Percentiles rank a stretch among this genome's conserved stretches.
These are phyloP conservation scores for Minunthozetes semirufus DNA, from an alignment of 2,888 invertebrate genomes.

Conservation along the genomic window DNA sequence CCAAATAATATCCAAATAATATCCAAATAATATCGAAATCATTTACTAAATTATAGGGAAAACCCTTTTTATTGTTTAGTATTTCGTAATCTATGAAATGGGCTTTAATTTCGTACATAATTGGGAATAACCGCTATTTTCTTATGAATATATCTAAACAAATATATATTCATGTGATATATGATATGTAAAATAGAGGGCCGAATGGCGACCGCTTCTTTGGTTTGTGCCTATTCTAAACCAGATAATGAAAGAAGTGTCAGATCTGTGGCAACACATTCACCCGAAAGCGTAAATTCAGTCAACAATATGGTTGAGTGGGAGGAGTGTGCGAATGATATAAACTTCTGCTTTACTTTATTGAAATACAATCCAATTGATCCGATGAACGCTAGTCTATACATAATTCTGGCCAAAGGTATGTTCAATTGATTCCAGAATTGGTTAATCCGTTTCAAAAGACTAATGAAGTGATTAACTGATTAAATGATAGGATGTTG, in stretches of 20 bases:
- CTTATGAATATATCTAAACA: too few species aligned
- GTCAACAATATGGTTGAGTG: not conserved
- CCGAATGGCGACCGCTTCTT: not conserved
- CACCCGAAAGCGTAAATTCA: not conserved
- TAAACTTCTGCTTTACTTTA: not conserved
- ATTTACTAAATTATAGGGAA: too few species aligned
- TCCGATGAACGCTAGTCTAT: conserved; percentile 20
- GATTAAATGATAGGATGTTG: conserved; percentile 33
- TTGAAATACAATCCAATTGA: conserved; percentile 13
- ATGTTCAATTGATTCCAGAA: not conserved
- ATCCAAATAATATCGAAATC: too few species aligned
- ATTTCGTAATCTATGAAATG: too few species aligned
- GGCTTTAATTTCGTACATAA: too few species aligned
- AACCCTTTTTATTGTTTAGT: too few species aligned
- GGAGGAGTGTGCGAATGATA: not conserved
- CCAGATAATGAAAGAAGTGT: not conserved
- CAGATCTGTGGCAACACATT: conserved; percentile 3
- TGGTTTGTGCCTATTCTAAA: conserved; percentile 22
- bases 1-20: too few species aligned
- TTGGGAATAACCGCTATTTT: too few species aligned
- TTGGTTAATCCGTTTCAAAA: not conserved
- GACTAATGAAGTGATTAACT: not conserved
- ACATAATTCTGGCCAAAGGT: conserved; percentile 14
- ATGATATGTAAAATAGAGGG: not conserved
- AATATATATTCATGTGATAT: too few species aligned